These are phyloP conservation scores for Notiomystis cincta DNA, from an alignment of 2,113 vertebrate species.

Conservation along the genomic window DNA sequence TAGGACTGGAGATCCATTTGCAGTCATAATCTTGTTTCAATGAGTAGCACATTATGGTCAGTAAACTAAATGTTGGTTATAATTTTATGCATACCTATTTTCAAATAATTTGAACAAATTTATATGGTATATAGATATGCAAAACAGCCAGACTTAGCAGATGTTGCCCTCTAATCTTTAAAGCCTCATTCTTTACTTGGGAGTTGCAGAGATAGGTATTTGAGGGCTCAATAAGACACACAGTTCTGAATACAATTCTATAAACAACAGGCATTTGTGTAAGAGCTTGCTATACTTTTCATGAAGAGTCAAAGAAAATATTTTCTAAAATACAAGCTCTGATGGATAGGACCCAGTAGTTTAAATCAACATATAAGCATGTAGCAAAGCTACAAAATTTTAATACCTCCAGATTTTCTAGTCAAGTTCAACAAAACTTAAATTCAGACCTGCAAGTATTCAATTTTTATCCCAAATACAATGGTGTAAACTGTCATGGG, in stretches of 20 bases:
- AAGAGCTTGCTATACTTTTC: not conserved
- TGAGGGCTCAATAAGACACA: not conserved
- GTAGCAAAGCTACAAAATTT: not conserved
- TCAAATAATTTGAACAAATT: constrained; percentile 36
- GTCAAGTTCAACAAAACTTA: not conserved
- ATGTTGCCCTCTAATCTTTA: constrained; percentile 44
- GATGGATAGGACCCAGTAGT: not conserved
- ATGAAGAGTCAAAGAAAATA: not conserved
- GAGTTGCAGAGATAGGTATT: not conserved
- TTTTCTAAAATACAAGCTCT: not conserved
- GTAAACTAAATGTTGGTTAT: constrained; percentile 16
- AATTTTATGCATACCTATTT: not conserved
- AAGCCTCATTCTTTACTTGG: constrained; percentile 25
- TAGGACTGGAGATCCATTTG: constrained; percentile 78
- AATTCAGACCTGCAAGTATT: not conserved
- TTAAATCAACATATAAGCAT: not conserved
- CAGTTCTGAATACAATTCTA: not conserved
- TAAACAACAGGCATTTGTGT: not conserved
- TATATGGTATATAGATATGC: not conserved
- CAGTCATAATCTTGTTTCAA: constrained; percentile 21
- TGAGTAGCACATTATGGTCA: constrained; percentile 32
- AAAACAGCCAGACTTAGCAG: constrained; percentile 48
- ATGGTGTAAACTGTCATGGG: not conserved
- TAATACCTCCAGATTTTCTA: not conserved
- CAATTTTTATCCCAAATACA: not conserved